Evolutionary conservation across 2,797 vertebrate genomes (phyloP), one percentile per base, ranked within the genome.

Genomic region (Syngnathus rostellatus): DNA sequence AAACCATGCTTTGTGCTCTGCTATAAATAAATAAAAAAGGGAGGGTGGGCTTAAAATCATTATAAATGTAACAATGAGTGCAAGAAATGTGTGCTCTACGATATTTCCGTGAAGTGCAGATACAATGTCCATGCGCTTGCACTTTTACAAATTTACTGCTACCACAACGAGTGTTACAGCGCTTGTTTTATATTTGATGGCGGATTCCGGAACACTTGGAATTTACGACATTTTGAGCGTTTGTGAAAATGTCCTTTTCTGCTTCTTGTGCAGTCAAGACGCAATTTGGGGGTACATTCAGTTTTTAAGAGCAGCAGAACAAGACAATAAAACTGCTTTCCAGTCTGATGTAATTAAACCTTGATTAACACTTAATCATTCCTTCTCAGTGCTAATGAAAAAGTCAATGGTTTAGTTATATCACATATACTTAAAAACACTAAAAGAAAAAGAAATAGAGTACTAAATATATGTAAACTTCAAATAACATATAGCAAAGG

Each of bases 1-100:
- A 67, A 68, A 53, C 43, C 68, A 72, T 81, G 77, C 74, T 76
- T 78, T 60, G 48, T 81, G 75, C 60, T 70, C 64, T 43, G 53
- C 77, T 68, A 72, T 78, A 66, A 71, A 60, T 11, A 41, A 1
- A 41, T 8, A 9, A 41, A 41, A 71, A 80, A 53, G 54, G 14
- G 55, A 45, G 67, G 53, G 25, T 43, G 53, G 70, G 50, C 50
- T 76, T 69, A 62, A 69, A 79, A 53, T 59, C 81, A 85, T 85
- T 78, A 84, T 77, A 84, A 76, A 89, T 86, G 85, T 76, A 87
- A 80, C 73, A 84, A 16, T 70, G 60, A 88, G 77, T 83, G 80
- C 79, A 83, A 75, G 62, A 78, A 83, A 73, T 73, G 83, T 78
- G 74, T 77, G 76, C 68, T 68, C 66, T 57, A 80, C 77, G 80